Evolutionary conservation across 2,888 invertebrate species (phyloP).

Genomic region (Malacosoma neustria): DNA sequence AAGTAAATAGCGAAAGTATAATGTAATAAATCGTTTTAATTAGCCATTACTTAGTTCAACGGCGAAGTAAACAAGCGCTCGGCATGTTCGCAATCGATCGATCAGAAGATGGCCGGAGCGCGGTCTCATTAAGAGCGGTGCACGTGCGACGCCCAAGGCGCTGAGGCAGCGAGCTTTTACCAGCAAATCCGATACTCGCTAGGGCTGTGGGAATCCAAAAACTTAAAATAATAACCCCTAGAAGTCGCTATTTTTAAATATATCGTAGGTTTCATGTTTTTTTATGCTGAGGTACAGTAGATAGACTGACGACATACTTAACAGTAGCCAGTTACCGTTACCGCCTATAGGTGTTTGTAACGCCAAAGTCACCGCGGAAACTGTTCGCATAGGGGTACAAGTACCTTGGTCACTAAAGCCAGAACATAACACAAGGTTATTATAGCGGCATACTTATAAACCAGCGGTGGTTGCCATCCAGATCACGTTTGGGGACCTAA

Average conservation of each 20-base stretch:
- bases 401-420: too few relatives aligned
- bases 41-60: conserved; percentile 7
- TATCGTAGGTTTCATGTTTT: too few relatives aligned
- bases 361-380: conserved; percentile 12
- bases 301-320: not conserved
- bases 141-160: conserved; percentile 62
- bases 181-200: not conserved
- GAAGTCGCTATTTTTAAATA: too few relatives aligned
- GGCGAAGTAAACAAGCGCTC: not conserved
- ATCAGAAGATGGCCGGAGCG: conserved; percentile 45
- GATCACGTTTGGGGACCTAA: too few relatives aligned
- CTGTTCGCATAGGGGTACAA: too few relatives aligned
- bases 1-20: too few relatives aligned
- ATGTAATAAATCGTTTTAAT: conserved; percentile 12
- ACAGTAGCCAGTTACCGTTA: not conserved
- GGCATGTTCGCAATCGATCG: conserved; percentile 36
- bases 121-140: conserved; percentile 48
- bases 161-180: conserved; percentile 19
- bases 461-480: too few relatives aligned
- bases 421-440: too few relatives aligned
- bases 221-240: too few relatives aligned
- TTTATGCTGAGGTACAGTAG: not conserved
- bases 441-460: too few relatives aligned
- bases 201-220: not conserved
- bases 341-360: not conserved